Percentiles rank a stretch among this genome's conserved stretches.
Conservation (phyloP, 1,140 invertebrate species). For the Thaumetopoea pityocampa region DNA sequence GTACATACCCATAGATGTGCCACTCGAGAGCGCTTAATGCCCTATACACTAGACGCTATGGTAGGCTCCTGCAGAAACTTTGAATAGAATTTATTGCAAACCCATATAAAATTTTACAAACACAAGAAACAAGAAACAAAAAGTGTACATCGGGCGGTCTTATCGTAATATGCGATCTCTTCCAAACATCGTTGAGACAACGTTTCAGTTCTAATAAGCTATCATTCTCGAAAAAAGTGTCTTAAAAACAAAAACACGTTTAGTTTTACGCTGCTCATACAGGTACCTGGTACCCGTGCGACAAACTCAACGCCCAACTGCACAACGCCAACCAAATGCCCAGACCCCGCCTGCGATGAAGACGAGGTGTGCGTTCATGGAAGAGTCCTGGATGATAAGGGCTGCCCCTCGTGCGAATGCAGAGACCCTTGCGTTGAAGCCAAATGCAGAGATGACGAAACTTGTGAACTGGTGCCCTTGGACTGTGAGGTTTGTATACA, state of each 20-base stretch:
- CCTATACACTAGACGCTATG: no score
- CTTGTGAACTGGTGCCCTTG: constrained; percentile 73
- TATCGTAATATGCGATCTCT: no score
- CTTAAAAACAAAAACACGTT: not conserved
- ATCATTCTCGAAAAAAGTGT: no score
- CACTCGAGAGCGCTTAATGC: no score
- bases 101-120: no score
- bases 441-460: constrained; percentile 84
- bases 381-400: constrained; percentile 79
- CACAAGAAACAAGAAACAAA: no score
- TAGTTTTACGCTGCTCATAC: not conserved
- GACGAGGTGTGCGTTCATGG: constrained; percentile 81
- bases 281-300: constrained; percentile 51
- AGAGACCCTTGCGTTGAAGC: constrained; percentile 86
- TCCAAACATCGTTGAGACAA: no score
- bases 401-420: constrained; percentile 86
- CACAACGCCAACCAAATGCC: constrained; percentile 77
- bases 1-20: no score
- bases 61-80: no score
- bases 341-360: constrained; percentile 77
- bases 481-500: constrained; percentile 47
- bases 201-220: no score
- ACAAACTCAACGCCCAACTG: constrained; percentile 53
- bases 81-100: no score
- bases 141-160: no score